Evolutionary conservation across 1,140 invertebrate genomes (phyloP).

Genomic region (Brachionus rotundiformis): DNA sequence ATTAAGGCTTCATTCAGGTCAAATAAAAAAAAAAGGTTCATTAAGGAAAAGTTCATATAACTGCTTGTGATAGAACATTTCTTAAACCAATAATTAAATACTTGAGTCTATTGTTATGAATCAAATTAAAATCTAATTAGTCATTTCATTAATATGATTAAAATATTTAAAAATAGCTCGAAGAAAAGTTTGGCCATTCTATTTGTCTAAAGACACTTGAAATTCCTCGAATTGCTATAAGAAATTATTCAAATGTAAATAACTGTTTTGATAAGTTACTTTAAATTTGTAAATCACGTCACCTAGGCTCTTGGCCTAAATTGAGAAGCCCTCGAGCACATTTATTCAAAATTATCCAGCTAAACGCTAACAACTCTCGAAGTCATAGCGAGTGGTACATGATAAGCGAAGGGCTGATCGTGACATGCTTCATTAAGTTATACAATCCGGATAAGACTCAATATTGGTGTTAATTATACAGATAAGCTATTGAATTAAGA

Average conservation of each 20-base stretch:
- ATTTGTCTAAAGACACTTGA: not conserved
- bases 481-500: not conserved
- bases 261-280: slow-evolving; percentile 6
- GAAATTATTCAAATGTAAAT: slow-evolving; percentile 8
- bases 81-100: not conserved
- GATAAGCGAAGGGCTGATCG: not conserved
- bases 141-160: not conserved
- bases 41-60: not conserved
- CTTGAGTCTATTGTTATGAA: not conserved
- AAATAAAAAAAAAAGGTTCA: not conserved
- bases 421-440: slow-evolving; percentile 1
- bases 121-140: slow-evolving; percentile 8
- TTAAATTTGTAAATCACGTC: not conserved
- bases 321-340: not conserved
- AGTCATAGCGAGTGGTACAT: not conserved
- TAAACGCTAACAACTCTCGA: not conserved
- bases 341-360: not conserved
- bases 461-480: slow-evolving; percentile 9
- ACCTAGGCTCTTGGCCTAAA: not conserved
- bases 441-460: slow-evolving; percentile 6
- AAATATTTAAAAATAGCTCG: not conserved
- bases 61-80: not conserved
- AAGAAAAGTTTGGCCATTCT: not conserved
- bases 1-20: not conserved
- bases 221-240: not conserved